phyloP scores from a whole-genome alignment of 2,888 invertebrate genomes.

The Pseudeuparius sepicola region DNA sequence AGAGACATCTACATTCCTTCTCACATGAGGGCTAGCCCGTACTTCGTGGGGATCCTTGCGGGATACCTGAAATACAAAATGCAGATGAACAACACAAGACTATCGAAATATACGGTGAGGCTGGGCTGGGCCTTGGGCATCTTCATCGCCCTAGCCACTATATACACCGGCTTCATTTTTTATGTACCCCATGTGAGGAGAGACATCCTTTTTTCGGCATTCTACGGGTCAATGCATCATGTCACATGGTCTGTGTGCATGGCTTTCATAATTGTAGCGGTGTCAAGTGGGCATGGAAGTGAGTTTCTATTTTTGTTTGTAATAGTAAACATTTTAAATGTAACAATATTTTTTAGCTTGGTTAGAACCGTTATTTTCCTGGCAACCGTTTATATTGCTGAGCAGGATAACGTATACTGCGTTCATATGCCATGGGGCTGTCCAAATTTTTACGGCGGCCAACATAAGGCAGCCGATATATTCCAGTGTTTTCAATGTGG shows the following conservation, averaged over 20 bases:
- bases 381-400: slow-evolving; percentile 27
- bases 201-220: slow-evolving; percentile 25
- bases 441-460: slow-evolving; percentile 27
- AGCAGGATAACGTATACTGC: slow-evolving; percentile 29
- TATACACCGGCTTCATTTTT: slow-evolving; percentile 30
- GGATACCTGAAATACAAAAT: slow-evolving; percentile 29
- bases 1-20: slow-evolving; percentile 29
- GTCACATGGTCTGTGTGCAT: slow-evolving; percentile 29
- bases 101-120: slow-evolving; percentile 23
- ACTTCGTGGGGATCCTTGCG: slow-evolving; percentile 29
- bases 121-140: slow-evolving; percentile 26
- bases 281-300: slow-evolving; percentile 32
- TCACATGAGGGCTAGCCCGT: slow-evolving; percentile 31
- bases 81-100: slow-evolving; percentile 22
- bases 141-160: slow-evolving; percentile 20
- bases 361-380: slow-evolving; percentile 26
- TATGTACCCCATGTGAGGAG: slow-evolving; percentile 28
- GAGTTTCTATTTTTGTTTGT: no score
- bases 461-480: slow-evolving; percentile 23
- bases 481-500: slow-evolving; percentile 24
- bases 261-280: slow-evolving; percentile 30
- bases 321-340: no score
- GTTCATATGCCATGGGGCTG: slow-evolving; percentile 28
- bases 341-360: slow-evolving; percentile 25
- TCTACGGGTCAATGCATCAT: slow-evolving; percentile 31